These are phyloP conservation scores for Cydia amplana DNA, from an alignment of 1,140 invertebrate genomes.

Conservation along the genomic window DNA sequence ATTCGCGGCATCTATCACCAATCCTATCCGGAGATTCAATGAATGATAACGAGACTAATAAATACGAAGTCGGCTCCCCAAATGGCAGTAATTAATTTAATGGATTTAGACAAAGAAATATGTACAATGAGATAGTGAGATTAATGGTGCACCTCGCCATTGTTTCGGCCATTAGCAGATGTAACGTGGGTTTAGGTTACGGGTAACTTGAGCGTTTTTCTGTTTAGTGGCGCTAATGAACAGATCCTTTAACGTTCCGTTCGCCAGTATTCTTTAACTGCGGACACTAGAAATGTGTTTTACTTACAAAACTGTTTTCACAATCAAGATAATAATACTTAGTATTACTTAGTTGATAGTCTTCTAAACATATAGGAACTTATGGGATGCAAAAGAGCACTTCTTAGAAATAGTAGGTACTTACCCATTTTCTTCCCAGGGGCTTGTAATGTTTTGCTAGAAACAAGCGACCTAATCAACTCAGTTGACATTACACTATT, in stretches of 20 bases:
- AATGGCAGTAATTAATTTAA: slow-evolving; percentile 76
- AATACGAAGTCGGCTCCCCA: slow-evolving; percentile 69
- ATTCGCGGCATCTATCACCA: slow-evolving; percentile 67
- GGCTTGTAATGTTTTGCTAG: neutral
- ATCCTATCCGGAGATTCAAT: slow-evolving; percentile 72
- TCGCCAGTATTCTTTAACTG: neutral
- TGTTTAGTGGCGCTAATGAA: slow-evolving; percentile 58
- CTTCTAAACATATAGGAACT: too few species aligned
- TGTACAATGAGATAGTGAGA: slow-evolving; percentile 74
- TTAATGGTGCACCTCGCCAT: slow-evolving; percentile 56
- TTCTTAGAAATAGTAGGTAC: too few species aligned
- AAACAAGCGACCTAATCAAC: neutral
- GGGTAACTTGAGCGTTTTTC: slow-evolving; percentile 46
- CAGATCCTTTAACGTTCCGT: slow-evolving; percentile 1
- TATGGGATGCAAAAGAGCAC: too few species aligned
- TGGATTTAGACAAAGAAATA: slow-evolving; percentile 78
- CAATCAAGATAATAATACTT: too few species aligned
- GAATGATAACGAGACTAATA: slow-evolving; percentile 78
- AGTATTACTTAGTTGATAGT: too few species aligned
- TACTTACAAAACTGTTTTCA: too few species aligned
- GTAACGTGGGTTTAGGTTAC: slow-evolving; percentile 39
- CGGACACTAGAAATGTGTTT: neutral
- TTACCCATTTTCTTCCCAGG: neutral
- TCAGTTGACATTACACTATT: slow-evolving; percentile 6
- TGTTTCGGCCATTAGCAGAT: slow-evolving; percentile 62